phyloP scores from a whole-genome alignment of 2,797 vertebrate genomes.

The Masticophis lateralis region DNA sequence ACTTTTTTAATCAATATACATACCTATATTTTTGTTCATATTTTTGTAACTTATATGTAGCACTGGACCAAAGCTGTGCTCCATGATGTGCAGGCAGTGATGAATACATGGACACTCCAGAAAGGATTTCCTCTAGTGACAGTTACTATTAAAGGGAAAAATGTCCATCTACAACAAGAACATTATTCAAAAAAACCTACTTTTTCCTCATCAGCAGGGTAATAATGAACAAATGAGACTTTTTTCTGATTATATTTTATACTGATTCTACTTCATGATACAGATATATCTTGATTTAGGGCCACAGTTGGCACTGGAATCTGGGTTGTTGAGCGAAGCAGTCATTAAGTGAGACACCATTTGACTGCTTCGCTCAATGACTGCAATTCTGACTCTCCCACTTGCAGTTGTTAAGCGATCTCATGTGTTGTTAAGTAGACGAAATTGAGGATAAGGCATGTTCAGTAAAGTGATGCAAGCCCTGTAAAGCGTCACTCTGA shows the following conservation, averaged over 20 bases:
- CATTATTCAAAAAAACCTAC: slow-evolving; percentile 76
- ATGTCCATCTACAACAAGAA: slow-evolving; percentile 83
- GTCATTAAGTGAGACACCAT: background rate
- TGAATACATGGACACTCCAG: slow-evolving; percentile 92
- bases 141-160: slow-evolving; percentile 78
- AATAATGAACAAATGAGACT: slow-evolving; percentile 39
- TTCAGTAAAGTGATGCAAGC: background rate
- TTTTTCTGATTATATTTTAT: background rate
- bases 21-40: background rate
- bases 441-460: background rate
- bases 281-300: background rate
- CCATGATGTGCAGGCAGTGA: slow-evolving; percentile 82
- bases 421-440: background rate
- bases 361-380: background rate
- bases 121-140: slow-evolving; percentile 89
- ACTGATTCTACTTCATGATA: background rate
- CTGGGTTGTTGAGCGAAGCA: background rate
- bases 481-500: background rate
- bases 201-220: slow-evolving; percentile 72
- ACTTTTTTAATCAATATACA: rapidly evolving
- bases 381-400: background rate
- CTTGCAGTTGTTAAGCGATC: background rate
- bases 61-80: slow-evolving; percentile 79
- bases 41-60: slow-evolving; percentile 54
- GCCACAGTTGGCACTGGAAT: background rate